Base-by-base conservation (phyloP, 2,113 vertebrate genomes). In the Melozone crissalis region DNA sequence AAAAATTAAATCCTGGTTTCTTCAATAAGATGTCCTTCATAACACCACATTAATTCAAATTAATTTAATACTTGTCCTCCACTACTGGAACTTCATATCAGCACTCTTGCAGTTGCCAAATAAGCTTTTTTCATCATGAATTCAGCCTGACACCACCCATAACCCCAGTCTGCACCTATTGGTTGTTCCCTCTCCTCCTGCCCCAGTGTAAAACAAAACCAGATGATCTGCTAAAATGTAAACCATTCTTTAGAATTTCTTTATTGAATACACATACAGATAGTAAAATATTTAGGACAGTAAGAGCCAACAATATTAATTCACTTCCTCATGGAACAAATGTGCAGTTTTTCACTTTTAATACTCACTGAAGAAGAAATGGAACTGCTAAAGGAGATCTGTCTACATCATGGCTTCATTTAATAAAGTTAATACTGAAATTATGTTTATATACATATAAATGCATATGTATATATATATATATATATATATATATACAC, bases 1-100 rank as follows among this genome's bases (percentile, higher is more conserved):
- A 89, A 91, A 94, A 93, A 93, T 72, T 91, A 84, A 89, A 93
- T 47, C 24, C 67, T 43, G 7, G 19, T 41, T 91, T 95, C 67
- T 91, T 80, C 94, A 89, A 78, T 51, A 89, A 67, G 22, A 82
- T 65, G 59, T 82, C 78, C 91, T 91, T 93, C 74, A 65, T 72
- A 95, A 79, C 65, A 92, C 12, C 49, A 87, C 62, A 79, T 87
- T 94, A 91, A 79, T 76, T 85, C 58, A 23, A 72, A 82, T 75
- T 72, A 90, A 95, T 87, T 61, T 68, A 85, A 83, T 75, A 61
- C 71, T 73, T 85, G 71, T 54, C 43, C 18, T 86, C 11, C 55
- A 28, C 58, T 69, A 75, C 31, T 58, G 82, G 66, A 93, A 37
- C 37, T 62, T 73, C 8, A 0, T 46, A 72, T 58, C 58, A 58